phyloP scores from a whole-genome alignment of 35 echinoderm and acorn worm species.

The Chiridota heheva region DNA sequence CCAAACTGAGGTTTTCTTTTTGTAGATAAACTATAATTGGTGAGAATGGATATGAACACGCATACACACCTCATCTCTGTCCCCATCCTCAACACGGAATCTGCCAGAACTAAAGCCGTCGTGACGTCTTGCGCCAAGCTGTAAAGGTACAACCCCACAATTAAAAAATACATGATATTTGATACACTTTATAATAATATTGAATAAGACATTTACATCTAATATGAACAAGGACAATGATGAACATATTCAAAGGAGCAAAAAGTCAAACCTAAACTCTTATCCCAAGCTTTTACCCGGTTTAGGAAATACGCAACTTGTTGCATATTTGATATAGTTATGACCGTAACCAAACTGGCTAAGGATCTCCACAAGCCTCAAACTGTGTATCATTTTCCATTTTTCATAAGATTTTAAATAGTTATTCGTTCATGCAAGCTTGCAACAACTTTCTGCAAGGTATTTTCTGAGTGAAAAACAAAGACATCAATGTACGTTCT shows the following conservation, averaged over 20 bases:
- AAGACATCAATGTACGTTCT: no score
- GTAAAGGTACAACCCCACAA: conserved; percentile 1
- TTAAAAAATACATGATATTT: background rate
- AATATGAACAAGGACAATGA: background rate
- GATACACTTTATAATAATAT: background rate
- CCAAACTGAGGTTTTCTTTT: no score
- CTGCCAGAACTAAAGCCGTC: conserved; percentile 78
- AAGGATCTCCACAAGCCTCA: no score
- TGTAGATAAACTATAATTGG: no score
- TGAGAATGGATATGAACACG: no score
- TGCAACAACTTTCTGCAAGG: no score
- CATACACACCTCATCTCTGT: conserved; percentile 93
- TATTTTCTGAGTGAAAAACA: no score
- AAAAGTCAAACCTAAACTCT: background rate
- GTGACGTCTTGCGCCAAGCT: conserved; percentile 76
- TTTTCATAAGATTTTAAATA: no score
- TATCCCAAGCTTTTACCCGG: background rate
- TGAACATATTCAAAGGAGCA: no score
- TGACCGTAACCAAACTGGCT: no score
- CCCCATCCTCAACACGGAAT: conserved; percentile 93
- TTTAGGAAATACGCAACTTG: background rate
- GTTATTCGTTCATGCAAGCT: no score
- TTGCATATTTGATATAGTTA: background rate
- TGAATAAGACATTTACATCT: background rate
- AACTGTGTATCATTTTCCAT: no score